Evolutionary conservation across 2,888 invertebrate genomes (phyloP), one percentile per base, ranked within the genome.

Genomic region (Schrankia costaestrigalis): DNA sequence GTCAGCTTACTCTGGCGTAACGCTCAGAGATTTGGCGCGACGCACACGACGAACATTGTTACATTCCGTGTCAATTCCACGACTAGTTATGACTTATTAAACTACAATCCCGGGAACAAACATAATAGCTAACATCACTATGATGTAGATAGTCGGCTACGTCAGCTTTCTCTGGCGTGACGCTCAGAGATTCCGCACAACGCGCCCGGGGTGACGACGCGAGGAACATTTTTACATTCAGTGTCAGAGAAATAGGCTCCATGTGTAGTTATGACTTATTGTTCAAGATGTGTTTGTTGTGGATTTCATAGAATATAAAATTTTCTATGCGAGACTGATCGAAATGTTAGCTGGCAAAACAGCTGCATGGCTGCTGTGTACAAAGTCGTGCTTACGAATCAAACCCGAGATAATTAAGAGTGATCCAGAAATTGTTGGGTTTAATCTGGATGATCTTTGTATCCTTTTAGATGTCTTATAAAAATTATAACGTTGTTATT

Each of bases 31-130:
- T 53, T 42, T 54, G 41, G 36, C 45, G 42, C 42, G 41, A 31
- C 44, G 60, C 43, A 39, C 14, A 46, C 35, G 50, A 22, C 44
- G 36, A 54, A 54, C n/a, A 54, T 52, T 56, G 52, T 55, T 48
- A 50, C 41, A 44, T 27, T 31, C 41, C 15, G 32, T 36, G 36
- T 41, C 49, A 27, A 35, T 47, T 40, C 53, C 19, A 34, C 25
- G 28, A 29, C 11, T 12, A 6, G 28, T 35, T 56, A 52, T 46
- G 41, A 30, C 41, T 41, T 42, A 55, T 55, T 55, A n/a, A n/a
- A n/a, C n/a, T n/a, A n/a, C n/a, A n/a, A n/a, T 17, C 11, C 9
- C 11, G 15, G 13, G 5, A 6, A n/a, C 26, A n/a, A 11, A 7
- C 10, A 13, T 17, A 5, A 7, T 3, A 1, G 1, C 12, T 3